Evolutionary conservation across 2,113 vertebrate species (phyloP).

Genomic region (human): DNA sequence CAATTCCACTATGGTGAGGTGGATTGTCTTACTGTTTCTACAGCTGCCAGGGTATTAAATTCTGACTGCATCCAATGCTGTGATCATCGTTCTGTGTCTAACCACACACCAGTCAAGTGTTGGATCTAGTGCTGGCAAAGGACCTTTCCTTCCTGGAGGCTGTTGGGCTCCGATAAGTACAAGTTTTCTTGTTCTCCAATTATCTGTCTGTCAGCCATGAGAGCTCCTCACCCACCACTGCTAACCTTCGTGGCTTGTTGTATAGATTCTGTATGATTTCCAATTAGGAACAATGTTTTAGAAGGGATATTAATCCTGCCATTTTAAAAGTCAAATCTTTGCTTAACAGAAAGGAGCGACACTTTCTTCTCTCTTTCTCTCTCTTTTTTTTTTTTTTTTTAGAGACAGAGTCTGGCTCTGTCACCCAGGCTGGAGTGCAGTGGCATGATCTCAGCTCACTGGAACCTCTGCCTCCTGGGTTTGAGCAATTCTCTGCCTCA

Average conservation of each 20-base stretch:
- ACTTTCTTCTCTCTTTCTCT: neutral
- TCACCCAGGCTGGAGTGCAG: too few species aligned
- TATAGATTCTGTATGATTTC: slow-evolving; percentile 24
- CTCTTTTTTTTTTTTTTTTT: too few species aligned
- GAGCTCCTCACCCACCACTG: slow-evolving; percentile 46
- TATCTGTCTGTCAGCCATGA: slow-evolving; percentile 54
- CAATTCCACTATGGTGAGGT: slow-evolving; percentile 75
- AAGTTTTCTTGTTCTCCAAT: slow-evolving; percentile 63
- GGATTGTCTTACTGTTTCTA: slow-evolving; percentile 89
- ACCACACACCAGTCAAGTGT: slow-evolving; percentile 77
- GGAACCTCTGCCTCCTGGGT: too few species aligned
- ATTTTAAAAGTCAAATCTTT: slow-evolving; percentile 51
- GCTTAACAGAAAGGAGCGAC: neutral
- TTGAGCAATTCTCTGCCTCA: too few species aligned
- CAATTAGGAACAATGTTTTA: neutral
- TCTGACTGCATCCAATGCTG: slow-evolving; percentile 83
- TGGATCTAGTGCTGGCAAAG: slow-evolving; percentile 69
- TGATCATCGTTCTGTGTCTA: slow-evolving; percentile 81
- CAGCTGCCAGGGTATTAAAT: slow-evolving; percentile 87
- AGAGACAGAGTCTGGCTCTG: too few species aligned
- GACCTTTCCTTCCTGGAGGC: slow-evolving; percentile 58
- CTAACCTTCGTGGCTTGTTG: slow-evolving; percentile 42
- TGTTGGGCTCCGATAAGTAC: slow-evolving; percentile 55
- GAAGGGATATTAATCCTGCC: neutral
- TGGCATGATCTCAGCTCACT: too few species aligned